Conservation (phyloP, 2,113 vertebrate species). For the Oreocharis arfaki region DNA sequence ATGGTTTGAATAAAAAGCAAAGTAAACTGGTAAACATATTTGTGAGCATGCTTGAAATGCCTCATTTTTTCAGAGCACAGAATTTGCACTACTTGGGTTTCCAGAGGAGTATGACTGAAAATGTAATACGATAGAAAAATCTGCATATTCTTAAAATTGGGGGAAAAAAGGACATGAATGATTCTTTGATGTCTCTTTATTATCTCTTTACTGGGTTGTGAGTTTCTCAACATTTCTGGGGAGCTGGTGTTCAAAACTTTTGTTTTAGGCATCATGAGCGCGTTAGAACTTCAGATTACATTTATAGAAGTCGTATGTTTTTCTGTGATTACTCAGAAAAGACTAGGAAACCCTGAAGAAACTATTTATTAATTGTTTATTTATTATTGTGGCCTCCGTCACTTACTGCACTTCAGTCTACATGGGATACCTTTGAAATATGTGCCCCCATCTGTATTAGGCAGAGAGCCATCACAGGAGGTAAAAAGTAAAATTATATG, state of each 20-base stretch:
- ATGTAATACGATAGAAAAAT: neutral
- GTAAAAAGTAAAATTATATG: neutral
- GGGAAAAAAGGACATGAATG: neutral
- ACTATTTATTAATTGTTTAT: neutral
- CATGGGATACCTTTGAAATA: neutral
- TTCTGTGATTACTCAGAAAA: neutral
- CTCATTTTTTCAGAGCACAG: neutral
- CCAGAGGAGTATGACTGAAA: neutral
- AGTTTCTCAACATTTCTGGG: neutral
- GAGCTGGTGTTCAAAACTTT: neutral
- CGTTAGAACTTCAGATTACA: neutral
- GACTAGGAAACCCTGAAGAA: neutral
- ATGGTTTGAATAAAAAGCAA: neutral
- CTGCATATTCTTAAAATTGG: neutral
- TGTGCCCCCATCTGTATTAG: neutral
- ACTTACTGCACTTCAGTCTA: neutral
- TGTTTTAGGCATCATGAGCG: neutral
- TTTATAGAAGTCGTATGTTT: neutral
- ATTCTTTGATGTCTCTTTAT: neutral
- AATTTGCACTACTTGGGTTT: neutral
- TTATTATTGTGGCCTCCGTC: neutral
- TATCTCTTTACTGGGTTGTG: neutral
- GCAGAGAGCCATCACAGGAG: neutral
- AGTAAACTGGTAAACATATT: neutral
- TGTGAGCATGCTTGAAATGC: neutral